phyloP scores from a whole-genome alignment of 1,140 invertebrate genomes.

The Calephelis virginiensis region DNA sequence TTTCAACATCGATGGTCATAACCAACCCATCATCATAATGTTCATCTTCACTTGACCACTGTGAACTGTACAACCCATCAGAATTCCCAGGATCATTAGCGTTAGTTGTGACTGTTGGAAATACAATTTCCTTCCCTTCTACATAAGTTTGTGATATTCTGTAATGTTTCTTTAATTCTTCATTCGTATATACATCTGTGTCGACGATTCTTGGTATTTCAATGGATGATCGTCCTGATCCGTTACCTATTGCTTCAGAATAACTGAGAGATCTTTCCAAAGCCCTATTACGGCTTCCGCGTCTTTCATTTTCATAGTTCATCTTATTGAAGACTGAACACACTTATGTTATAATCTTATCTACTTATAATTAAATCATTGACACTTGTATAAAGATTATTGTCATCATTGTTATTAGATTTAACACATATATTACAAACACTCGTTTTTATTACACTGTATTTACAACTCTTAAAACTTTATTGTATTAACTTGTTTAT shows the following conservation, averaged over 20 bases:
- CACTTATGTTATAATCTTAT: not conserved
- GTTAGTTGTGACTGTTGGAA: constrained; percentile 44
- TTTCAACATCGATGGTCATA: constrained; percentile 65
- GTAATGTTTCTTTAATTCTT: constrained; percentile 68
- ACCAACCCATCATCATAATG: constrained; percentile 46
- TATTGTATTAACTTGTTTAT: no score
- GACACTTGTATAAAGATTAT: constrained; percentile 4
- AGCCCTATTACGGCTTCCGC: constrained; percentile 50
- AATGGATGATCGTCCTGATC: constrained; percentile 56
- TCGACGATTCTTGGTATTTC: constrained; percentile 61
- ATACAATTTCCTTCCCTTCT: constrained; percentile 65
- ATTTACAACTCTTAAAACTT: not conserved
- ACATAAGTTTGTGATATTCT: constrained; percentile 69
- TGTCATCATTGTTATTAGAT: not conserved
- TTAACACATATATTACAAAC: not conserved
- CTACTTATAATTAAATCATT: constrained; percentile 12
- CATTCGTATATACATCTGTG: constrained; percentile 67
- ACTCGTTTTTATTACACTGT: not conserved
- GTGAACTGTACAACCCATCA: constrained; percentile 37
- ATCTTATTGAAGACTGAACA: not conserved
- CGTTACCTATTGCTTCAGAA: constrained; percentile 64
- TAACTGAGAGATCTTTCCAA: constrained; percentile 67
- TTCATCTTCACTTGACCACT: constrained; percentile 61
- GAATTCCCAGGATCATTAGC: constrained; percentile 30
- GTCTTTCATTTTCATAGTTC: constrained; percentile 44